Base-by-base conservation (phyloP, 1,140 invertebrate genomes). In the Wasmannia auropunctata region DNA sequence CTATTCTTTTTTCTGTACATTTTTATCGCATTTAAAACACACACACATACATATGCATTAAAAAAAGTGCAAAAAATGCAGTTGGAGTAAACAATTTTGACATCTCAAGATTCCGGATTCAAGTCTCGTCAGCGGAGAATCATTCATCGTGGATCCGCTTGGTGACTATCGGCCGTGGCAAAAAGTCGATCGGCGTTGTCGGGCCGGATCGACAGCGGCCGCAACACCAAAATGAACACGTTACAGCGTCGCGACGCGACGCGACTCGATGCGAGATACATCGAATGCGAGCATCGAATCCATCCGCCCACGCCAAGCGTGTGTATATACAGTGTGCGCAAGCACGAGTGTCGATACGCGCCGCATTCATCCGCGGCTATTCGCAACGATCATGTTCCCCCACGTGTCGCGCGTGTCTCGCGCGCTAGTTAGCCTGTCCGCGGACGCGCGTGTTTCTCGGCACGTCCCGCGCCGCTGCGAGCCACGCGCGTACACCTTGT, bases 401-500 rank as follows among this genome's bases (percentile, higher is more conserved):
- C 88, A 88, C 90, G 87, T 90, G 90, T 88, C 76, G 69, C 58
- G 74, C 87, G 81, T 74, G 74, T 74, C 87, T 58, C 89, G 88
- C 81, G 88, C 65, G 81, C 87, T 85, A 80, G 83, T 74, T 74
- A 70, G 88, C 84, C 70, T 81, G 75, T 86, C 84, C 87, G 69
- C 87, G 86, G 70, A 85, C 86, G 85, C 91, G 91, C 90, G 90
- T 91, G 91, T 92, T 89, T 76, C 88, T 87, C 84, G 80, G 85
- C 90, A 88, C 88, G 88, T 89, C 90, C 87, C 86, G 80, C 88
- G 83, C 88, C 75, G 86, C 88, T 37, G 62, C 62, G 86, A 91
- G 91, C 91, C 91, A 91, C 92, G 87, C 91, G 86, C 89, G 85
- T 91, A 90, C 88, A 89, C 88, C 92, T 92, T 91, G 93, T 88